Evolutionary conservation across 1,140 invertebrate species (phyloP).

Genomic region (Meloidogyne chitwoodi): DNA sequence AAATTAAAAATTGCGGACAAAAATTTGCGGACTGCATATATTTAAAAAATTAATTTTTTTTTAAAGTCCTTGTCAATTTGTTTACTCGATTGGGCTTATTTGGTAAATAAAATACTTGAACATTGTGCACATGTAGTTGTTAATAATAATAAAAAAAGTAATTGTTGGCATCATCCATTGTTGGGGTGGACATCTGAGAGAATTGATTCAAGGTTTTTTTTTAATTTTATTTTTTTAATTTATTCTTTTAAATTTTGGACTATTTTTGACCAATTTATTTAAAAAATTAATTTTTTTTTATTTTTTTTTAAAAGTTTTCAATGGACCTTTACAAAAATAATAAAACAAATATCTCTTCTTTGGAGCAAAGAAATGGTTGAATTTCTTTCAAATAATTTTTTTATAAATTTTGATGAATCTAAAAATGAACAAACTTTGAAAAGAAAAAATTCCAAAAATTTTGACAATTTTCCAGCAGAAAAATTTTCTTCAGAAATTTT

Average conservation of each 20-base stretch:
- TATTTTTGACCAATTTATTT: not conserved
- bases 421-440: not conserved
- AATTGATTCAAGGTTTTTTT: constrained; percentile 68
- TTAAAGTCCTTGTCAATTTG: constrained; percentile 31
- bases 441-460: constrained; percentile 1
- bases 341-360: constrained; percentile 13
- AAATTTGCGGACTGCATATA: no score
- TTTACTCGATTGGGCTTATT: constrained; percentile 42
- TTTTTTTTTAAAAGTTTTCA: not conserved
- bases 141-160: constrained; percentile 66
- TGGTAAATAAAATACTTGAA: constrained; percentile 36
- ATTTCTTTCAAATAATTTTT: constrained; percentile 61
- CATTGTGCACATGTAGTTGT: not conserved
- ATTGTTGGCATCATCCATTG: constrained; percentile 92
- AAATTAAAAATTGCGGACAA: no score
- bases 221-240: not conserved
- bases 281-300: not conserved
- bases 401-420: constrained; percentile 41
- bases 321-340: not conserved
- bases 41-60: no score
- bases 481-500: not conserved
- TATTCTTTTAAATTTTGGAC: not conserved
- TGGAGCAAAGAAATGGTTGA: constrained; percentile 51
- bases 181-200: constrained; percentile 91
- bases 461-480: not conserved